Conservation (phyloP, 2,888 invertebrate genomes). For the Andrena minutula region DNA sequence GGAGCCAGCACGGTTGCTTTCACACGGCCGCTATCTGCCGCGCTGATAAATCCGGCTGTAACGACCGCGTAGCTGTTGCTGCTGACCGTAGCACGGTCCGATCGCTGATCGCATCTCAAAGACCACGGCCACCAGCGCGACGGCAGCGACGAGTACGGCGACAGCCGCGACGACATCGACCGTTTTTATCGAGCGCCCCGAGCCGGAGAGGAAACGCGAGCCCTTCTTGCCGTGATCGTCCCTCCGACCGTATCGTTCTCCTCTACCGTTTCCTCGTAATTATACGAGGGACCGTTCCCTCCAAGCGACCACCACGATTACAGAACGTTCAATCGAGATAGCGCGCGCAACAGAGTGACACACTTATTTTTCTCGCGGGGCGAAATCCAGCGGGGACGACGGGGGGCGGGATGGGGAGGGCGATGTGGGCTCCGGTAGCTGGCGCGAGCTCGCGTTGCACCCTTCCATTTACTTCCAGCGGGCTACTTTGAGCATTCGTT, state of each 20-base stretch:
- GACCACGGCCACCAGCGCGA: background rate
- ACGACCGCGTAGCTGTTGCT: conserved; percentile 1
- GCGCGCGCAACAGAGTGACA: background rate
- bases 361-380: conserved; percentile 28
- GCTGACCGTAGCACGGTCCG: conserved; percentile 42
- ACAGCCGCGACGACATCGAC: conserved; percentile 27
- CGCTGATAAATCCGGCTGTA: conserved; percentile 25
- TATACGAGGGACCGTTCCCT: background rate
- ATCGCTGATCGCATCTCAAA: conserved; percentile 62
- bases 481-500: conserved; percentile 62
- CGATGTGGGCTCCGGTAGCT: background rate
- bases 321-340: conserved; percentile 20
- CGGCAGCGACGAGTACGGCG: conserved; percentile 1
- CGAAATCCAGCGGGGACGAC: conserved; percentile 6
- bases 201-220: background rate
- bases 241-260: background rate
- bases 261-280: background rate
- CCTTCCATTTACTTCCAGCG: conserved; percentile 59
- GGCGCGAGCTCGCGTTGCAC: conserved; percentile 41
- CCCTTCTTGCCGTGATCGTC: background rate
- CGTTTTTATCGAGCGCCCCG: background rate
- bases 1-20: conserved; percentile 37
- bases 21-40: conserved; percentile 56
- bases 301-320: background rate
- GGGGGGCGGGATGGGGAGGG: background rate